These are phyloP conservation scores for Pseudorhiza aurosa DNA, from an alignment of 30 jellyfish, hydroid and myxozoan species.

Conservation along the genomic window DNA sequence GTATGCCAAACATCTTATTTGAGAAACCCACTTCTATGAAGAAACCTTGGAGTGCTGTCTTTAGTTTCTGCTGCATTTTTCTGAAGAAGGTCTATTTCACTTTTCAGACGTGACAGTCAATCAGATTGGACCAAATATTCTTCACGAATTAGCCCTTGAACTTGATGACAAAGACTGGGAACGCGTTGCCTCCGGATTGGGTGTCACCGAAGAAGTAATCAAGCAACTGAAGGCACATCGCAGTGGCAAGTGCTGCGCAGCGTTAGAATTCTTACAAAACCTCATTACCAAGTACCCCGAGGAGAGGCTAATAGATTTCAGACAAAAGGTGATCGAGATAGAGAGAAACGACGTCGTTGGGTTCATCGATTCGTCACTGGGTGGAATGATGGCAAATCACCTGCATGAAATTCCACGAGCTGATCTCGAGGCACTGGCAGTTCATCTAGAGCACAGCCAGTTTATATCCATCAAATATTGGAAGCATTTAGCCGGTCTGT, in stretches of 20 bases:
- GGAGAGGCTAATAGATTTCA: conserved; percentile 4
- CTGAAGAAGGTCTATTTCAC: too few relatives aligned
- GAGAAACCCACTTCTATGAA: too few relatives aligned
- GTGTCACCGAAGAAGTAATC: background rate
- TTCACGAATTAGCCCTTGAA: background rate
- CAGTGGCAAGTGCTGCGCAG: conserved; percentile 1
- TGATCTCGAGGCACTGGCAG: background rate
- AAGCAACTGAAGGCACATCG: background rate
- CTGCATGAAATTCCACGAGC: background rate
- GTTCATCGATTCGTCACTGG: background rate
- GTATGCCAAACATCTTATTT: too few relatives aligned
- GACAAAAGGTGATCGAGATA: background rate
- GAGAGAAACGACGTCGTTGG: conserved; percentile 2
- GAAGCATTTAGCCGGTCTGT: conserved; percentile 10
- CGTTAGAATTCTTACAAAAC: background rate
- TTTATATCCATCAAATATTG: conserved; percentile 10
- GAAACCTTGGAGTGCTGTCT: too few relatives aligned
- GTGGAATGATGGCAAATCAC: background rate
- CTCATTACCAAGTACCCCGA: background rate
- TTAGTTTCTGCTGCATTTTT: too few relatives aligned
- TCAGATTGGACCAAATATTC: background rate
- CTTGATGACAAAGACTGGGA: conserved; percentile 22
- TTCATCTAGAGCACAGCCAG: background rate
- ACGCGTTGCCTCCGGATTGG: background rate
- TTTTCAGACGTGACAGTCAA: background rate